phyloP scores from a whole-genome alignment of 1,140 invertebrate species.

The Brachionus rubens region DNA sequence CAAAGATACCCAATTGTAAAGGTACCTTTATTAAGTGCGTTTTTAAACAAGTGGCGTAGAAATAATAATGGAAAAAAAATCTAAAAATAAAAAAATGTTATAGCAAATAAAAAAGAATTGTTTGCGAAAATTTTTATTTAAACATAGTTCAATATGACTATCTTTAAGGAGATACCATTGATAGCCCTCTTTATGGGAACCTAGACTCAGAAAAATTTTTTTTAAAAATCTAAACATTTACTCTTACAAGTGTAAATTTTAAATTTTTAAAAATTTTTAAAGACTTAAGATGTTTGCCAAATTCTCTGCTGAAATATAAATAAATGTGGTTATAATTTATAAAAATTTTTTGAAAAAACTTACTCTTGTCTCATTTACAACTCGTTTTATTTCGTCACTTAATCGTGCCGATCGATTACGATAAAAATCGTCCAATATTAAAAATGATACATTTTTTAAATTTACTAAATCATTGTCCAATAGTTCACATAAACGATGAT shows the following conservation, averaged over 20 bases:
- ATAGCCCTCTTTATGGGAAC: background rate
- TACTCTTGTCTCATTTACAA: conserved; percentile 42
- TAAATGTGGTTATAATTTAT: background rate
- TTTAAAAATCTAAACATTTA: too few relatives aligned
- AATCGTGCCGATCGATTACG: conserved; percentile 41
- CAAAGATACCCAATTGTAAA: background rate
- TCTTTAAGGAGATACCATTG: background rate
- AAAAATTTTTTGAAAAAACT: background rate
- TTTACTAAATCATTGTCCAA: conserved; percentile 39
- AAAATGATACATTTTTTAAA: conserved; percentile 43
- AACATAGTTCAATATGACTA: background rate
- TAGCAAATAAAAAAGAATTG: conserved; percentile 12
- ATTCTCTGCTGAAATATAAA: too few relatives aligned
- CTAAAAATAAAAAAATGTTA: background rate
- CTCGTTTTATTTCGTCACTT: conserved; percentile 45
- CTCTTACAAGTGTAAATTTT: too few relatives aligned
- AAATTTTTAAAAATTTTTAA: too few relatives aligned
- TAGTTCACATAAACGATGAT: conserved; percentile 42
- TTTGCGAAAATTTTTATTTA: conserved; percentile 31
- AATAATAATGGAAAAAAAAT: too few relatives aligned
- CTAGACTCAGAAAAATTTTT: too few relatives aligned
- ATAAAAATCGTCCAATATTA: conserved; percentile 43
- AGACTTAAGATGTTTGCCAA: too few relatives aligned
- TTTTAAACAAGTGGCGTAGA: too few relatives aligned
- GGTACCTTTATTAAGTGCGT: background rate